A percentile compares a stretch with the other conserved stretches of the same genome.
Evolutionary conservation across 2,797 vertebrate genomes (phyloP).

Genomic region (Triplophysa yarkandensis): DNA sequence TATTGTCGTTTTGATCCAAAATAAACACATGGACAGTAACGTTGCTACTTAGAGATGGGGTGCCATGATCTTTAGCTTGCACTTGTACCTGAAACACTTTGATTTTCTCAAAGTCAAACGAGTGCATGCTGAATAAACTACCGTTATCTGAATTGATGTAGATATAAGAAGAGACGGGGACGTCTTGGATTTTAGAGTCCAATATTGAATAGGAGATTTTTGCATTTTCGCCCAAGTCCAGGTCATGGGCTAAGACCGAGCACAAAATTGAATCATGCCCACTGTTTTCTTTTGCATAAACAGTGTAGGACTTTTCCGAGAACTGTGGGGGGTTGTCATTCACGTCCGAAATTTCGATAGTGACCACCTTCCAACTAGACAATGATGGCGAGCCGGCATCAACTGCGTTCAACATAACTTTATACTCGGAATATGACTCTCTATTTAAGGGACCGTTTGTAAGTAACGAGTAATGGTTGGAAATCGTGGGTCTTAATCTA

Average conservation of each 20-base stretch:
- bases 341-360: slow-evolving; percentile 72
- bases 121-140: slow-evolving; percentile 57
- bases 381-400: slow-evolving; percentile 72
- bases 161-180: slow-evolving; percentile 48
- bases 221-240: slow-evolving; percentile 75
- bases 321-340: slow-evolving; percentile 83
- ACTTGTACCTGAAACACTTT: slow-evolving; percentile 56
- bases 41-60: slow-evolving; percentile 56
- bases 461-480: slow-evolving; percentile 73
- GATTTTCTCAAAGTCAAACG: slow-evolving; percentile 68
- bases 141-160: slow-evolving; percentile 62
- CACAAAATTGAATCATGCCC: slow-evolving; percentile 74
- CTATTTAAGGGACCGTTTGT: slow-evolving; percentile 70
- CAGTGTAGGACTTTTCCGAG: slow-evolving; percentile 67
- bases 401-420: slow-evolving; percentile 65
- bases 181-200: slow-evolving; percentile 69
- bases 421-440: slow-evolving; percentile 66
- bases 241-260: slow-evolving; percentile 76
- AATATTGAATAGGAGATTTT: slow-evolving; percentile 75
- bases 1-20: slow-evolving; percentile 62
- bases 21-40: slow-evolving; percentile 59
- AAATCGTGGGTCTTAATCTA: slow-evolving; percentile 68
- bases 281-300: slow-evolving; percentile 80
- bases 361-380: slow-evolving; percentile 69
- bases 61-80: slow-evolving; percentile 57